Percentiles rank a stretch among this genome's conserved stretches.
These are phyloP conservation scores for Tragopan temminckii DNA, from an alignment of 2,797 vertebrate species.

Conservation along the genomic window DNA sequence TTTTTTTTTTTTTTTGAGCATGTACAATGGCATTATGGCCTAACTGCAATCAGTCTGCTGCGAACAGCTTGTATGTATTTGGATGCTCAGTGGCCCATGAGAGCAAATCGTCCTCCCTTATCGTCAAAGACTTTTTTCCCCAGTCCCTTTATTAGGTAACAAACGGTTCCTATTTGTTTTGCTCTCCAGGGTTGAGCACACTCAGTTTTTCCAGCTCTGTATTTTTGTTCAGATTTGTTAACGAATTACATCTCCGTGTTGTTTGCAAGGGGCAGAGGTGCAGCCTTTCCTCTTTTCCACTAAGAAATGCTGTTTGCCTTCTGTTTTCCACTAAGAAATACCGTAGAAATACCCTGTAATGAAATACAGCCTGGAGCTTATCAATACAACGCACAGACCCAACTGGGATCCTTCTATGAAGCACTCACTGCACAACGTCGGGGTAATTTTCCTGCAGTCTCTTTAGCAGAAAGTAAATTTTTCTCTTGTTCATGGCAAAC, in stretches of 20 bases:
- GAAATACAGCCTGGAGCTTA: background rate
- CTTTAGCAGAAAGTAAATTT: background rate
- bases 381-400: background rate
- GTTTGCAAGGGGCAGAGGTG: background rate
- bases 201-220: background rate
- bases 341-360: background rate
- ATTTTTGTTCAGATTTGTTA: background rate
- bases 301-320: too few relatives aligned
- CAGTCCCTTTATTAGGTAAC: conserved; percentile 56
- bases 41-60: conserved; percentile 70
- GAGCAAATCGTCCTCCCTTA: conserved; percentile 61
- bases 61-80: conserved; percentile 74
- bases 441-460: background rate
- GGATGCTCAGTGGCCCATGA: conserved; percentile 66
- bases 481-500: background rate
- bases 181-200: background rate
- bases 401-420: background rate
- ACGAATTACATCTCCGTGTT: background rate
- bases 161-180: conserved; percentile 48
- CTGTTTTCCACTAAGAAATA: background rate
- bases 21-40: conserved; percentile 58
- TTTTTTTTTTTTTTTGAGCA: background rate
- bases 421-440: accelerated
- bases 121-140: conserved; percentile 52
- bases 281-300: background rate